phyloP scores from a whole-genome alignment of 2,797 vertebrate genomes.

The Chaetodon trifasciatus region DNA sequence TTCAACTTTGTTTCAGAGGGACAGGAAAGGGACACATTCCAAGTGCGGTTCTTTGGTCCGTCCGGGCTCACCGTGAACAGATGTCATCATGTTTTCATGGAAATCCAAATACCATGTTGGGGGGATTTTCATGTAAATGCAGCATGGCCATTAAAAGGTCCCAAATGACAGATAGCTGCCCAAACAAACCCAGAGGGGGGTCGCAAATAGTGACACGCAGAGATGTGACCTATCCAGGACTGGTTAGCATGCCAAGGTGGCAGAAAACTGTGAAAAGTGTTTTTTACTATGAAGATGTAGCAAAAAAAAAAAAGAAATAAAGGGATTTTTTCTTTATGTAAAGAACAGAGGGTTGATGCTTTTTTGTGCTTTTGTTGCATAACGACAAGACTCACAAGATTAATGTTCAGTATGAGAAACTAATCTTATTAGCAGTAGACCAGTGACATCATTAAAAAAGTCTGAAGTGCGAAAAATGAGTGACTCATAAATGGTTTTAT shows the following conservation, averaged over 20 bases:
- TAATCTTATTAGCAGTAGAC: not conserved
- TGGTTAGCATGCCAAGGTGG: slow-evolving; percentile 9
- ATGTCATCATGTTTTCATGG: slow-evolving; percentile 46
- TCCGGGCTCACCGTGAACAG: slow-evolving; percentile 11
- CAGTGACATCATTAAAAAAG: not conserved
- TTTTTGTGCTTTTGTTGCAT: not conserved
- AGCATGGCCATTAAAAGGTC: slow-evolving; percentile 35
- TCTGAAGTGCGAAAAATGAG: slow-evolving; percentile 5
- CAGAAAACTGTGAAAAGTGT: slow-evolving; percentile 1
- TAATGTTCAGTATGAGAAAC: not conserved
- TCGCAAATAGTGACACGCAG: slow-evolving; percentile 13
- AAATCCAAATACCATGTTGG: slow-evolving; percentile 41
- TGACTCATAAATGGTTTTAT: slow-evolving; percentile 1
- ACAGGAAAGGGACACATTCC: slow-evolving; percentile 18
- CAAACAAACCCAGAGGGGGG: slow-evolving; percentile 36
- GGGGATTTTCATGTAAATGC: slow-evolving; percentile 34
- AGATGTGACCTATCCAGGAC: slow-evolving; percentile 18
- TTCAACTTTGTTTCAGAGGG: slow-evolving; percentile 33
- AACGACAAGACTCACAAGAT: not conserved
- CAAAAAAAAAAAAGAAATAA: not conserved
- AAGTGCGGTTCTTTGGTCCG: slow-evolving; percentile 14
- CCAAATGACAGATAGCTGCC: slow-evolving; percentile 25
- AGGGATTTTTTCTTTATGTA: not conserved
- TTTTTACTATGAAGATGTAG: slow-evolving; percentile 3
- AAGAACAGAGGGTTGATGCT: not conserved